These are phyloP conservation scores for Poecile atricapillus DNA, from an alignment of 2,113 vertebrate species.

Conservation along the genomic window DNA sequence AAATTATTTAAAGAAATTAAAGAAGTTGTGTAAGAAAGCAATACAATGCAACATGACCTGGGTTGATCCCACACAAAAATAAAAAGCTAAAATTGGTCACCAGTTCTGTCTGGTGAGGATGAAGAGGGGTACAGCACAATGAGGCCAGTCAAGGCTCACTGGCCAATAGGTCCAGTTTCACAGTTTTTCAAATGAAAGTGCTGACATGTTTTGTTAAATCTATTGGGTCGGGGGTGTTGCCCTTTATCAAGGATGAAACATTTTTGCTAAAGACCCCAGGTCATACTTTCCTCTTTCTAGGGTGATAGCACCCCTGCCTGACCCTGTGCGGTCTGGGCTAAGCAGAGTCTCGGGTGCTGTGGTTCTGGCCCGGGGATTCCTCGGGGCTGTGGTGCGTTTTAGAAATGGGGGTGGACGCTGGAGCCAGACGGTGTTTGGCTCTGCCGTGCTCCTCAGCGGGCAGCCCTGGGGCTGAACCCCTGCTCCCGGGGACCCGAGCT, in stretches of 20 bases:
- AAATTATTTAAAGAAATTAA: background rate
- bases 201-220: rapidly evolving
- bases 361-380: background rate
- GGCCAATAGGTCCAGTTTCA: background rate
- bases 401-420: background rate
- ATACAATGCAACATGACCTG: rapidly evolving
- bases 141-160: no score
- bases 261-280: background rate
- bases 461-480: rapidly evolving
- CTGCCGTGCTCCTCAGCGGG: background rate
- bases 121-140: background rate
- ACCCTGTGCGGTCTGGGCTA: background rate
- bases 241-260: background rate
- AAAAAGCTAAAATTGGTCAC: background rate
- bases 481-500: rapidly evolving
- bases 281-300: rapidly evolving
- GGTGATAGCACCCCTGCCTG: background rate
- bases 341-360: background rate
- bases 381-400: background rate
- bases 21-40: background rate
- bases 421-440: background rate
- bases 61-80: rapidly evolving
- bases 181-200: background rate
- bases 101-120: background rate
- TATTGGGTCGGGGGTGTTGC: rapidly evolving